Conservation (phyloP, 1,140 invertebrate species). For the Trypoxylus dichotomus region DNA sequence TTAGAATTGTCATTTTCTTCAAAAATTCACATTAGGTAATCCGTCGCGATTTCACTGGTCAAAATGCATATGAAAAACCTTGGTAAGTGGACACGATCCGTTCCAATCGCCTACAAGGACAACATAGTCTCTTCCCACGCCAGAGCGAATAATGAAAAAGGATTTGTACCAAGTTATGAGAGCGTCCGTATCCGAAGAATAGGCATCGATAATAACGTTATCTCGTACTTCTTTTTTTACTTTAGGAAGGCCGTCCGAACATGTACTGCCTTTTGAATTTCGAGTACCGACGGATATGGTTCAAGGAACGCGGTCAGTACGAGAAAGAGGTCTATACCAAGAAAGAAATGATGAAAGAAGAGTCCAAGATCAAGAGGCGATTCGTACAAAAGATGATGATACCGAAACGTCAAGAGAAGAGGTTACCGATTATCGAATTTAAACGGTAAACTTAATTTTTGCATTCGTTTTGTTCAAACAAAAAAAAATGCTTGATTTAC, state of each 20-base stretch:
- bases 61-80: slow-evolving; percentile 33
- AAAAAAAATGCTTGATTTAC: too few species aligned
- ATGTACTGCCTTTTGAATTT: slow-evolving; percentile 44
- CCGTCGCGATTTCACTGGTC: background rate
- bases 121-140: slow-evolving; percentile 47
- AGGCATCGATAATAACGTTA: background rate
- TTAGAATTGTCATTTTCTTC: background rate
- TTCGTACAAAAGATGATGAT: slow-evolving; percentile 45
- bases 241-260: slow-evolving; percentile 25
- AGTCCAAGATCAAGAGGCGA: slow-evolving; percentile 42
- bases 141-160: slow-evolving; percentile 36
- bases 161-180: slow-evolving; percentile 44
- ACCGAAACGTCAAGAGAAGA: slow-evolving; percentile 33
- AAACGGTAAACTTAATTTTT: slow-evolving; percentile 28
- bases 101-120: slow-evolving; percentile 37
- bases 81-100: slow-evolving; percentile 42
- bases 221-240: background rate
- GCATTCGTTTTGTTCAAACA: too few species aligned
- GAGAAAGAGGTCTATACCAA: slow-evolving; percentile 46
- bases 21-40: background rate
- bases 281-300: slow-evolving; percentile 48
- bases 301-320: slow-evolving; percentile 42
- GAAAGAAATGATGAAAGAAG: slow-evolving; percentile 40
- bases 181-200: slow-evolving; percentile 34
- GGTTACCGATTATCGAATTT: slow-evolving; percentile 25